Evolutionary conservation across 2,888 invertebrate genomes (phyloP).

Genomic region (Choristoneura rosaceana): DNA sequence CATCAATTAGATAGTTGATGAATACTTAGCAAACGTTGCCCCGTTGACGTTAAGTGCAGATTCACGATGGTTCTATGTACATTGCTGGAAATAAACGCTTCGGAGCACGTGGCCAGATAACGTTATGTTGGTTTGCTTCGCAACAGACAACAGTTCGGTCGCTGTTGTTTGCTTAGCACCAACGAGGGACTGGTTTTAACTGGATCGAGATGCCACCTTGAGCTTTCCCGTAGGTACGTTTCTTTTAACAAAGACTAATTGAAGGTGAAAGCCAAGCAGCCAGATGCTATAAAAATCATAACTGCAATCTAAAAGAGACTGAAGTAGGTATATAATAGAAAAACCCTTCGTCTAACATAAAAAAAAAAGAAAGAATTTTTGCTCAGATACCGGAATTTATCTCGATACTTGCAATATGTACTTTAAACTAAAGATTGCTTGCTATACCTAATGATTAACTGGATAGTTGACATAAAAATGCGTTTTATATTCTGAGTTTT

Average conservation of each 20-base stretch:
- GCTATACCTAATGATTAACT: too few relatives aligned
- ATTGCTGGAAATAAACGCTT: constrained; percentile 25
- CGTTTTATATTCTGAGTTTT: too few relatives aligned
- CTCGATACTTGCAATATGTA: too few relatives aligned
- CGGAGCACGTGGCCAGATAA: constrained; percentile 20
- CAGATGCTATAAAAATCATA: too few relatives aligned
- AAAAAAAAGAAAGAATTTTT: too few relatives aligned
- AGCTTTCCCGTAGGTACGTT: background rate
- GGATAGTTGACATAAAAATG: background rate
- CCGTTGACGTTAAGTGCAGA: background rate
- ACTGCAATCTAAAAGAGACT: too few relatives aligned
- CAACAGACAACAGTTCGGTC: constrained; percentile 2
- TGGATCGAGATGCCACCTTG: constrained; percentile 10
- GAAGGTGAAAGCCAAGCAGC: too few relatives aligned
- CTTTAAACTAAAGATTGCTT: too few relatives aligned
- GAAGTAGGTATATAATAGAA: too few relatives aligned
- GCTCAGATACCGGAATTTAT: too few relatives aligned
- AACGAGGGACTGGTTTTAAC: constrained; percentile 14
- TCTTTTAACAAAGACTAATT: background rate
- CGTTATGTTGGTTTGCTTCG: constrained; percentile 6
- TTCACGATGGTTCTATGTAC: constrained; percentile 17
- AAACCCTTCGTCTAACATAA: too few relatives aligned
- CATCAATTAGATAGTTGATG: background rate
- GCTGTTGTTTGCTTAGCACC: constrained; percentile 14
- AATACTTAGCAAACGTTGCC: background rate